Evolutionary conservation across 1,140 invertebrate genomes (phyloP).

Genomic region (Pseudomyrmex dendroicus): DNA sequence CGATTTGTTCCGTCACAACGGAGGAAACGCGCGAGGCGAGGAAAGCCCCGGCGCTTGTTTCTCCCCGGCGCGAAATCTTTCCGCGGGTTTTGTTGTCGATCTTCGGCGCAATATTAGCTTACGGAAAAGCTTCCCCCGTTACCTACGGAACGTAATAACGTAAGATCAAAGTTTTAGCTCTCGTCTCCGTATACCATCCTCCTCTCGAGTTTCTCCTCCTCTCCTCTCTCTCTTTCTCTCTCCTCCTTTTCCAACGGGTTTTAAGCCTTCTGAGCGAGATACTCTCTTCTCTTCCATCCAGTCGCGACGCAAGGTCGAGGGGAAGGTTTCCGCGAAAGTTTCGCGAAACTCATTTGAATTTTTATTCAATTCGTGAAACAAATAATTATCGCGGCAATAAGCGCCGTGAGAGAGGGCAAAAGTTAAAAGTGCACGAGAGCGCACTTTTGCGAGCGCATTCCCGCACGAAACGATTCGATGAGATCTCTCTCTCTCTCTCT

Average conservation of each 20-base stretch:
- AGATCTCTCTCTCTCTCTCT: no score
- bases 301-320: slow-evolving; percentile 63
- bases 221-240: slow-evolving; percentile 18
- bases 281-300: slow-evolving; percentile 22
- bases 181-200: slow-evolving; percentile 29
- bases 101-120: slow-evolving; percentile 71
- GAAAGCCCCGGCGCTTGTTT: not conserved
- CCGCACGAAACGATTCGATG: slow-evolving; percentile 13
- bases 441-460: slow-evolving; percentile 27
- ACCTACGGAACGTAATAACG: slow-evolving; percentile 82
- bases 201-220: not conserved
- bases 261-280: slow-evolving; percentile 42
- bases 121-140: slow-evolving; percentile 57
- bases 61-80: slow-evolving; percentile 26
- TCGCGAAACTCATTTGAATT: slow-evolving; percentile 82
- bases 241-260: slow-evolving; percentile 3
- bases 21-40: not conserved
- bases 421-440: slow-evolving; percentile 45
- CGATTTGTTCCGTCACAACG: slow-evolving; percentile 31
- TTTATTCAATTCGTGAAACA: slow-evolving; percentile 82
- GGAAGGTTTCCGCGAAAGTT: slow-evolving; percentile 67
- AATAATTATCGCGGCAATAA: slow-evolving; percentile 83
- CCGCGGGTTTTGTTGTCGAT: slow-evolving; percentile 51
- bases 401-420: slow-evolving; percentile 52
- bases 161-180: slow-evolving; percentile 82